phyloP scores from a whole-genome alignment of 2,113 vertebrate genomes.

The Cromileptes altivelis region DNA sequence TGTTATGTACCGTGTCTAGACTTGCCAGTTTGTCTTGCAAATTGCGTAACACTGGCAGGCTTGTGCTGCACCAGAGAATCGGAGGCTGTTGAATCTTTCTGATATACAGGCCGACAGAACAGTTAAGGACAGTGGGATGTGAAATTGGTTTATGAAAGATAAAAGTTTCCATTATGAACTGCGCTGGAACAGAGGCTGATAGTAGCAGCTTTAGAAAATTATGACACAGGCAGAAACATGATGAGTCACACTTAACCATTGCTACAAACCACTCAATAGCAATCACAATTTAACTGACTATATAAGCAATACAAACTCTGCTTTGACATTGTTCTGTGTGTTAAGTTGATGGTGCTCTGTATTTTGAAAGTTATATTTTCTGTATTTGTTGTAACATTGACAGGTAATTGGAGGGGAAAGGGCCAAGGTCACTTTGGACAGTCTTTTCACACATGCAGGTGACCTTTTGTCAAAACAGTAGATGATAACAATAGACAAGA shows the following conservation, averaged over 20 bases:
- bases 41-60: conserved; percentile 29
- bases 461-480: neutral
- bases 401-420: neutral
- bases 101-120: neutral
- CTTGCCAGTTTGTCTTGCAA: conserved; percentile 46
- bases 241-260: conserved; percentile 19
- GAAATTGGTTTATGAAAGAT: conserved; percentile 33
- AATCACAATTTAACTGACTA: neutral
- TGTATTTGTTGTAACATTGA: neutral
- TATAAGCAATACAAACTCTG: neutral
- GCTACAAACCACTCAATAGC: neutral
- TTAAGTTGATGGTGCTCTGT: neutral
- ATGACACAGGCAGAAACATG: neutral
- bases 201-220: neutral
- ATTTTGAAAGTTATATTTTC: neutral
- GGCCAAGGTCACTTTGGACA: neutral
- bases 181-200: conserved; percentile 7
- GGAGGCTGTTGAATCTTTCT: neutral
- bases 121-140: conserved; percentile 9
- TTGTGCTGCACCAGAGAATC: conserved; percentile 12
- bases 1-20: conserved; percentile 51
- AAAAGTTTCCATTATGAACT: conserved; percentile 22
- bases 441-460: neutral
- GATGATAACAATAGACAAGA: too few relatives aligned
- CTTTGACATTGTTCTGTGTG: too few relatives aligned